Conservation (phyloP, 2,888 invertebrate genomes). For the Malachius bipustulatus region DNA sequence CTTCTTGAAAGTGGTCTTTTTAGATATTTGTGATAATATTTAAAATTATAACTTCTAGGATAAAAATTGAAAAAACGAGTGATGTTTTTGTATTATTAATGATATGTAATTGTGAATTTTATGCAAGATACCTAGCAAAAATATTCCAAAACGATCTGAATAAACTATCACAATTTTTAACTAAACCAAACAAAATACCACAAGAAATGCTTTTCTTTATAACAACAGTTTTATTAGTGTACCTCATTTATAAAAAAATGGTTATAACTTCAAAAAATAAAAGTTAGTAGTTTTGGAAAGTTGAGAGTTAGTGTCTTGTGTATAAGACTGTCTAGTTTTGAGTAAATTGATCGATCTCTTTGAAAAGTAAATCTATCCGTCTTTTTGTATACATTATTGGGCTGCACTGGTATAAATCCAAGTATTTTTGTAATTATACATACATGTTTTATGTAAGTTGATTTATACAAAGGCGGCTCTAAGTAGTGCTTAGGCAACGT, state of each 20-base stretch:
- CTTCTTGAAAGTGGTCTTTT: background rate
- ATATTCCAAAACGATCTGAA: too few relatives aligned
- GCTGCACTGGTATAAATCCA: background rate
- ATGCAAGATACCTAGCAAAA: too few relatives aligned
- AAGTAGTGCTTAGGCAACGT: too few relatives aligned
- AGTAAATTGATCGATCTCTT: background rate
- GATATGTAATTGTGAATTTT: background rate
- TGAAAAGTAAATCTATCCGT: background rate
- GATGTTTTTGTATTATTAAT: background rate
- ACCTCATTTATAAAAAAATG: too few relatives aligned
- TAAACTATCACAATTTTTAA: too few relatives aligned
- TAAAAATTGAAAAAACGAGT: background rate
- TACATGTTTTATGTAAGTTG: slow-evolving; percentile 10
- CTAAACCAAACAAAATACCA: too few relatives aligned
- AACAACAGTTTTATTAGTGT: too few relatives aligned
- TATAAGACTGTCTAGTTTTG: slow-evolving; percentile 1
- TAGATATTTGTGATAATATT: background rate
- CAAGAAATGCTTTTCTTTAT: too few relatives aligned
- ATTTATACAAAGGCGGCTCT: too few relatives aligned
- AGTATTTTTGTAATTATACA: background rate
- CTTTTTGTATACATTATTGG: background rate
- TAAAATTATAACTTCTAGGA: background rate
- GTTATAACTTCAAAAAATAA: too few relatives aligned
- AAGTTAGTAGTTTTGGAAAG: too few relatives aligned
- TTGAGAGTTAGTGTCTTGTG: too few relatives aligned